Evolutionary conservation across 2,113 vertebrate species (phyloP), one percentile per base, ranked within the genome.

Genomic region (Pipra filicauda): DNA sequence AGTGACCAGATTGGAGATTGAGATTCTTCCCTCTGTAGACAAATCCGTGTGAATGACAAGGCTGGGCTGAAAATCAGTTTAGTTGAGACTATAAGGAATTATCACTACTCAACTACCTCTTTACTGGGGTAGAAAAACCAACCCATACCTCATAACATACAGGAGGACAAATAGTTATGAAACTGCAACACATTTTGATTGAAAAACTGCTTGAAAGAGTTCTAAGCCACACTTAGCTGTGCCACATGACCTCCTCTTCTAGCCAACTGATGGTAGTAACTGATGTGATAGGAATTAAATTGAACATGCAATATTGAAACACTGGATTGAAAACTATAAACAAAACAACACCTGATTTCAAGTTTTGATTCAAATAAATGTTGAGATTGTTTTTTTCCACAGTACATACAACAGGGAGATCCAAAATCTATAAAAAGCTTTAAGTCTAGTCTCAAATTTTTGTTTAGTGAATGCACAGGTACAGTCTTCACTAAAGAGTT

Each of bases 91-190:
- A 20, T 28, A 59, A 75, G 21, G 35, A 82, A 46, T 75, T 37
- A 24, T 51, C 27, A 6, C 20, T 44, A 14, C 6, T 55, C 21
- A 72, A 6, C 26, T 79, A 37, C 24, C 15, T 82, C 61, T 62
- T 52, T 37, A 31, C 11, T n/a, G 17, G 11, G 5, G 4, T 11
- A 57, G 69, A 64, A 72, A 5, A 2, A 3, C 0, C 0, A 35
- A 15, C 9, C 4, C 39, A 31, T 7, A 41, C 43, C 19, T 85
- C 37, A 72, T 9, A 23, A 67, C 2, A 35, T 16, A 7, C 2
- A 86, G 20, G 14, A 75, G 9, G 15, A 72, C 37, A 76, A 82
- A 59, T 17, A 52, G 20, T 59, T 41, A 39, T 0, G 5, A 41
- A 71, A 59, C 12, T 57, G 41, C 12, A 76, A 41, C 19, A 59